phyloP scores from a whole-genome alignment of 1,140 invertebrate genomes.

The Solen grandis region DNA sequence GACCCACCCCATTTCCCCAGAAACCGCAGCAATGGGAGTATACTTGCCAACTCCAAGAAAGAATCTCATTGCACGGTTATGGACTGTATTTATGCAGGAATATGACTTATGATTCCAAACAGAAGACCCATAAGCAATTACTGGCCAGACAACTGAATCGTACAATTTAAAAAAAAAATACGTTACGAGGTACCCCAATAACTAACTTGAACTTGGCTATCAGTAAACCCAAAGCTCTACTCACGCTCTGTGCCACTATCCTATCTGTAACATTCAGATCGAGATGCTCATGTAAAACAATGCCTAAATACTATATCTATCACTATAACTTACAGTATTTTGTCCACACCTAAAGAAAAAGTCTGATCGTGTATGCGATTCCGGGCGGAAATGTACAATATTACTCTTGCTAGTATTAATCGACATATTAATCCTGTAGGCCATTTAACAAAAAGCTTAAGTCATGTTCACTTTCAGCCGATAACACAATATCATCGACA shows the following conservation, averaged over 20 bases:
- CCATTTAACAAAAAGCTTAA: constrained; percentile 22
- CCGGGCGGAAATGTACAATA: constrained; percentile 33
- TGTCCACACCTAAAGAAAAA: too few relatives aligned
- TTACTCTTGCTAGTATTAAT: constrained; percentile 34
- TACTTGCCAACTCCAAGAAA: too few relatives aligned
- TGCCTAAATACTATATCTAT: too few relatives aligned
- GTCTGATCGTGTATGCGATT: neutral
- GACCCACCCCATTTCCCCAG: too few relatives aligned
- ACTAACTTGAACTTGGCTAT: constrained; percentile 17
- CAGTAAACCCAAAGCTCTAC: too few relatives aligned
- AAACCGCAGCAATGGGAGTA: too few relatives aligned
- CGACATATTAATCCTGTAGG: constrained; percentile 21
- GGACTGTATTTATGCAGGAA: too few relatives aligned
- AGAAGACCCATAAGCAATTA: too few relatives aligned
- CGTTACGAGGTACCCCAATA: neutral
- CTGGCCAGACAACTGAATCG: constrained; percentile 19
- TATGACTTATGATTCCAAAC: constrained; percentile 4
- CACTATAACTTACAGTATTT: too few relatives aligned
- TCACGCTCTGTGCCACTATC: constrained; percentile 12
- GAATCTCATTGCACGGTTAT: too few relatives aligned
- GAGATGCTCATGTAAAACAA: too few relatives aligned
- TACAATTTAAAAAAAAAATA: constrained; percentile 21
- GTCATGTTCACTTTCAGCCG: too few relatives aligned
- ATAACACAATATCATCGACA: constrained; percentile 49
- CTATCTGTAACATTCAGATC: constrained; percentile 21